Percentiles rank a stretch among this genome's conserved stretches.
Conservation (phyloP, 2,888 invertebrate species). For the Hemithea aestivaria region DNA sequence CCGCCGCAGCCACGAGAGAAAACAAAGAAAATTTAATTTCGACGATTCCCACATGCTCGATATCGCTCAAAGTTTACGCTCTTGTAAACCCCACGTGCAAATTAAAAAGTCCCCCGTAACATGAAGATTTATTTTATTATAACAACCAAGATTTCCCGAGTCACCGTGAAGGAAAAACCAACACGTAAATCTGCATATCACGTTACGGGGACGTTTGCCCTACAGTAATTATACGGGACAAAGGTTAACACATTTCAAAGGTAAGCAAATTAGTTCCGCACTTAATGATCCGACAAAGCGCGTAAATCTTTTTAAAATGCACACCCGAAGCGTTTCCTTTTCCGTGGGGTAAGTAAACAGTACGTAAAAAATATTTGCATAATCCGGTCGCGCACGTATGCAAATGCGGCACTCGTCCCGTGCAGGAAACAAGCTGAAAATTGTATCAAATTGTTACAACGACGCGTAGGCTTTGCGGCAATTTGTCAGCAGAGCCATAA, state of each 20-base stretch:
- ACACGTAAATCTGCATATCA: slow-evolving; percentile 68
- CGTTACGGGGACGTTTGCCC: slow-evolving; percentile 61
- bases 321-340: slow-evolving; percentile 69
- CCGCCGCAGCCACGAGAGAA: slow-evolving; percentile 59
- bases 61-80: slow-evolving; percentile 65
- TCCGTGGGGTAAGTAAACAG: slow-evolving; percentile 62
- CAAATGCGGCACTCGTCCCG: slow-evolving; percentile 66
- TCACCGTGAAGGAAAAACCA: slow-evolving; percentile 42
- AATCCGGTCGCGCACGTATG: slow-evolving; percentile 71
- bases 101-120: slow-evolving; percentile 41
- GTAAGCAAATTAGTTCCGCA: slow-evolving; percentile 79
- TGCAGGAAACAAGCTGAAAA: slow-evolving; percentile 69
- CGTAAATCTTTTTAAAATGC: slow-evolving; percentile 78
- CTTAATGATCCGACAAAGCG: slow-evolving; percentile 79
- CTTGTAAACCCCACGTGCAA: slow-evolving; percentile 47
- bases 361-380: slow-evolving; percentile 76
- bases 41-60: slow-evolving; percentile 77
- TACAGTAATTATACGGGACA: slow-evolving; percentile 68
- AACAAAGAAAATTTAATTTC: slow-evolving; percentile 79
- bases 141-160: slow-evolving; percentile 16
- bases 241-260: slow-evolving; percentile 77
- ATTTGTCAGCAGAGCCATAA: slow-evolving; percentile 76
- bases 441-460: slow-evolving; percentile 76
- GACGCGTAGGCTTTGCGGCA: slow-evolving; percentile 70
- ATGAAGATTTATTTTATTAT: slow-evolving; percentile 22